phyloP scores from a whole-genome alignment of 2,888 invertebrate genomes.

The Matsumyia berberina region DNA sequence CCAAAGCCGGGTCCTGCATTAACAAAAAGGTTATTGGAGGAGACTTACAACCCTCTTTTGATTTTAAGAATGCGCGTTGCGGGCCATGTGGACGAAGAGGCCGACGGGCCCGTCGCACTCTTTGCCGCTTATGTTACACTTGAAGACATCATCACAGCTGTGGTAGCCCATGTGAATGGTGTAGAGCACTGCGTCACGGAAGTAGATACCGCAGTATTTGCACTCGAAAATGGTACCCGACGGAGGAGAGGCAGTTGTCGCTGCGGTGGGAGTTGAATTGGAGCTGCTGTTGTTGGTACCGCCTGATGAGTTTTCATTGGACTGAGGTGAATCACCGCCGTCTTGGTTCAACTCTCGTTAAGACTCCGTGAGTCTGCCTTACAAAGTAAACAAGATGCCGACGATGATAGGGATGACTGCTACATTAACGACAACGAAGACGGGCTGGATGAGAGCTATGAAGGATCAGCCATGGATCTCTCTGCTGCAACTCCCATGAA shows the following conservation, averaged over 20 bases:
- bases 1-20: too few relatives aligned
- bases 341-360: constrained; percentile 82
- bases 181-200: constrained; percentile 94
- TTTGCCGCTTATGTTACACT: constrained; percentile 98
- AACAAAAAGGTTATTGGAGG: too few relatives aligned
- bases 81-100: constrained; percentile 94
- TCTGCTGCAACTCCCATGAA: constrained; percentile 82
- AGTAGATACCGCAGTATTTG: constrained; percentile 94
- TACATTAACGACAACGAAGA: constrained; percentile 77
- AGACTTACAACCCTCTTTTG: neutral
- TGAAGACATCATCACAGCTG: constrained; percentile 95
- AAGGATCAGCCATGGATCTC: constrained; percentile 83
- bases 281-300: constrained; percentile 57
- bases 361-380: constrained; percentile 79
- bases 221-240: constrained; percentile 87
- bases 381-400: constrained; percentile 77
- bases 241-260: constrained; percentile 32
- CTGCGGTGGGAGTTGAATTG: constrained; percentile 67
- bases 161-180: constrained; percentile 99
- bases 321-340: constrained; percentile 77
- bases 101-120: constrained; percentile 92
- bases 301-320: constrained; percentile 45
- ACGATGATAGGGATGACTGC: constrained; percentile 57
- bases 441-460: constrained; percentile 78
- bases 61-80: constrained; percentile 87